Conservation (phyloP, 1,140 invertebrate genomes). For the Drosophila kanapiae region DNA sequence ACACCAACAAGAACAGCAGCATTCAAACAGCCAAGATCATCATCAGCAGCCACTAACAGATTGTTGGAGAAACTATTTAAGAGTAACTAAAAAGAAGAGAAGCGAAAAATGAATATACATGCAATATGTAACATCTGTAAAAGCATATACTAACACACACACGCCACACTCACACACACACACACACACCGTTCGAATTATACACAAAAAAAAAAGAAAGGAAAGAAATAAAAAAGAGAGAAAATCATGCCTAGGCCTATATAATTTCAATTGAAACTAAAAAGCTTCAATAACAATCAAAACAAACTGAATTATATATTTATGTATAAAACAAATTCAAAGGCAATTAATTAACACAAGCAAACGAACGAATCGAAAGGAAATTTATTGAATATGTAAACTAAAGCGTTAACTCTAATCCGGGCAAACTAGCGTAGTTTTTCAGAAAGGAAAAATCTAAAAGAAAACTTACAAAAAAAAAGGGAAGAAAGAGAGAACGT, state of each 20-base stretch:
- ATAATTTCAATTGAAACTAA: slow-evolving; percentile 72
- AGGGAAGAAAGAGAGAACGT: slow-evolving; percentile 14
- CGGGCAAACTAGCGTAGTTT: slow-evolving; percentile 60
- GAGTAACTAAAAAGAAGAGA: slow-evolving; percentile 65
- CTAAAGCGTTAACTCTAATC: slow-evolving; percentile 55
- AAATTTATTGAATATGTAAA: slow-evolving; percentile 64
- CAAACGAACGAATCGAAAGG: slow-evolving; percentile 51
- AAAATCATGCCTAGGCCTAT: slow-evolving; percentile 72
- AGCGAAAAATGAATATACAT: slow-evolving; percentile 64
- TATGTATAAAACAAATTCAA: slow-evolving; percentile 69
- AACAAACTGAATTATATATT: slow-evolving; percentile 69
- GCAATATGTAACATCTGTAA: slow-evolving; percentile 72
- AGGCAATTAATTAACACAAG: slow-evolving; percentile 50
- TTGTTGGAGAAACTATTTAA: slow-evolving; percentile 70
- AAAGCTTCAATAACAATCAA: slow-evolving; percentile 74
- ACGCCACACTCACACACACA: slow-evolving; percentile 16
- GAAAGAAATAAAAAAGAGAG: slow-evolving; percentile 20
- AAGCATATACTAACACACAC: slow-evolving; percentile 63
- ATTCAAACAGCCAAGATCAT: slow-evolving; percentile 40
- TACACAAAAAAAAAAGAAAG: slow-evolving; percentile 61
- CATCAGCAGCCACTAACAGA: slow-evolving; percentile 49
- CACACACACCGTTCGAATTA: slow-evolving; percentile 72
- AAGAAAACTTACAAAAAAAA: slow-evolving; percentile 20
- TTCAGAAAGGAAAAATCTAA: slow-evolving; percentile 40
- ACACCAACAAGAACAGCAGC: slow-evolving; percentile 18